A percentile compares a stretch with the other conserved stretches of the same genome.
Evolutionary conservation across 2,113 vertebrate species (phyloP).

Genomic region (Hystrix cristata): DNA sequence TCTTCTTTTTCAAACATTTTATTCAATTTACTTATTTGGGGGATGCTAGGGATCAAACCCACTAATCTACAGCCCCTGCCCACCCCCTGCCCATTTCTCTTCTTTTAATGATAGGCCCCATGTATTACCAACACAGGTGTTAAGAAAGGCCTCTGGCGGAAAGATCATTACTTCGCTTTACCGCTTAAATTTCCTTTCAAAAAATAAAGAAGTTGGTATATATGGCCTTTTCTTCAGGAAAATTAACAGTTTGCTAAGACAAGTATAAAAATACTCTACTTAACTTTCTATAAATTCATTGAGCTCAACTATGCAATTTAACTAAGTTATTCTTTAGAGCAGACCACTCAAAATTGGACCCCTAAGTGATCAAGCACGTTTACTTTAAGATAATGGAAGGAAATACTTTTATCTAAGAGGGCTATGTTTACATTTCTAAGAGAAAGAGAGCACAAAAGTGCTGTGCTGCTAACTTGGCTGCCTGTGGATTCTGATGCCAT

Average conservation of each 20-base stretch:
- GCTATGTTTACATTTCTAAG: constrained; percentile 6
- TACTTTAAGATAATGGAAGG: constrained; percentile 29
- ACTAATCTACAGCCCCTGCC: neutral
- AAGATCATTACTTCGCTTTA: neutral
- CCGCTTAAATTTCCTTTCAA: neutral
- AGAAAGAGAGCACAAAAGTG: neutral
- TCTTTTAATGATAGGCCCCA: neutral
- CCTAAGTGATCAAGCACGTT: neutral
- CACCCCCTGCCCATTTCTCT: neutral
- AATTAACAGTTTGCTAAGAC: constrained; percentile 20
- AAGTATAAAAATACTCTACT: constrained; percentile 58
- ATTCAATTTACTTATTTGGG: neutral
- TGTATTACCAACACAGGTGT: neutral
- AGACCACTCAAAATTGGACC: neutral
- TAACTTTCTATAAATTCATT: neutral
- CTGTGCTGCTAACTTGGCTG: neutral
- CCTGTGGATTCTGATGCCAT: neutral
- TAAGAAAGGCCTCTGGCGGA: constrained; percentile 4
- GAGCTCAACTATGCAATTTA: constrained; percentile 27
- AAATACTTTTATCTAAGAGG: constrained; percentile 25
- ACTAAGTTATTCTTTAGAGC: neutral
- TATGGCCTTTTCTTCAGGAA: constrained; percentile 6
- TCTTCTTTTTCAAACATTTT: neutral
- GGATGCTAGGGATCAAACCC: neutral
- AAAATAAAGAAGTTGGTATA: constrained; percentile 9